Conservation (phyloP, 2,888 invertebrate genomes). For the Lasioglossum vierecki region DNA sequence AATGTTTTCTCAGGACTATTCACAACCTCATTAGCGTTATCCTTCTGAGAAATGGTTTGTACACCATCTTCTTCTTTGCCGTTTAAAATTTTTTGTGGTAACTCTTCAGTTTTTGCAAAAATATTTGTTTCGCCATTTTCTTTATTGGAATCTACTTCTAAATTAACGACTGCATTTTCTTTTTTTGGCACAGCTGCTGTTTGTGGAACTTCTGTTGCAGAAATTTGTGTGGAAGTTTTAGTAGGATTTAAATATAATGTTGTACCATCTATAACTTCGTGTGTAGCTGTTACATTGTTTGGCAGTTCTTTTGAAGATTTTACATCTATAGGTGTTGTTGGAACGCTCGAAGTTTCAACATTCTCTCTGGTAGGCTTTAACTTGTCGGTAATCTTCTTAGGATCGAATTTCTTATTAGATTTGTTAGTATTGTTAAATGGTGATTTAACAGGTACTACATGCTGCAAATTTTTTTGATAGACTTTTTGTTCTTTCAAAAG, state of each 20-base stretch:
- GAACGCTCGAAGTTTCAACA: background rate
- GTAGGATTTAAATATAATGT: constrained; percentile 82
- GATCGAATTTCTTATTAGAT: constrained; percentile 8
- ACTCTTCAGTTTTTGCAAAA: constrained; percentile 14
- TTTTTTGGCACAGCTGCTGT: constrained; percentile 37
- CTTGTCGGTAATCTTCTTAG: constrained; percentile 25
- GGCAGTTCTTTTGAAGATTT: constrained; percentile 26
- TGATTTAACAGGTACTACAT: constrained; percentile 52
- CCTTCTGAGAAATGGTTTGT: background rate
- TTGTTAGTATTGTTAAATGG: constrained; percentile 11
- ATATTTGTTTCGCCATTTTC: constrained; percentile 14
- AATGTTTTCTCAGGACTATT: constrained; percentile 31
- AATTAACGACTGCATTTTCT: constrained; percentile 4
- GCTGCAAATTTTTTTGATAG: constrained; percentile 72
- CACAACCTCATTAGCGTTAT: constrained; percentile 34
- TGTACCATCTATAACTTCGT: constrained; percentile 88
- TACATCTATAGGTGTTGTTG: constrained; percentile 15
- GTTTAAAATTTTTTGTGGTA: background rate
- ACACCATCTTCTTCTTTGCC: background rate
- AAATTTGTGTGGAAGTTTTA: constrained; percentile 20
- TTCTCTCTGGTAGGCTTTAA: background rate
- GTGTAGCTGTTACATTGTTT: constrained; percentile 55
- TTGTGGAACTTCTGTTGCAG: constrained; percentile 23
- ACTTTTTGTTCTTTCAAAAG: constrained; percentile 87
- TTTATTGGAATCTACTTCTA: constrained; percentile 1